Base-by-base conservation (phyloP, 1,140 invertebrate genomes). In the Camponotus floridanus region DNA sequence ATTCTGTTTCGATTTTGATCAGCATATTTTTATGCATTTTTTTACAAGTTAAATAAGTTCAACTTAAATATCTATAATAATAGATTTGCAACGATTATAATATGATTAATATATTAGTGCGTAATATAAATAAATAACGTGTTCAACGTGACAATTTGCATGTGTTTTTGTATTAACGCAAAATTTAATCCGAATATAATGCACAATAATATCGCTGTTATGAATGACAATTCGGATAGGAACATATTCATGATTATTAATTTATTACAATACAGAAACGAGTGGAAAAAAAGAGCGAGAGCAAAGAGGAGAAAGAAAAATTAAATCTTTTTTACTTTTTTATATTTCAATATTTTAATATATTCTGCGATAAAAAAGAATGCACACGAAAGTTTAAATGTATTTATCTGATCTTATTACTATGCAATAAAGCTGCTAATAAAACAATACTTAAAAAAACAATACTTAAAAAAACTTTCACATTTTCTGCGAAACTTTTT, bases 401-500 rank as follows among this genome's bases (percentile, higher is more conserved):
- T 55, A n/a, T 74, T 36, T 74, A 74, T 15, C 21, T 42, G 36
- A 76, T 61, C 36, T 3, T 9, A n/a, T n/a, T n/a, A 39, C 55
- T 76, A 59, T 59, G 8, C 36, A 39, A 76, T 55, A 61, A 61
- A 61, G 55, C 39, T 61, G 8, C 36, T n/a, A 76, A 21, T 76
- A 36, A 76, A 76, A 76, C 36, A n/a, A n/a, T n/a, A n/a, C n/a
- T n/a, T n/a, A n/a, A n/a, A n/a, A n/a, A n/a, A n/a, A n/a, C n/a
- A 76, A 76, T 74, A 74, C 36, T 76, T 61, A 61, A 76, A 76
- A 76, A 76, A 21, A 26, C 15, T 42, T 61, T 21, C 5, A 36
- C 31, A 61, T 21, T 61, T 61, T 76, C 36, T 11, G 21, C 8
- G 15, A 76, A 76, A 61, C 42, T 76, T 76, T 76, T 76, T 76